Percentiles rank a stretch among this genome's conserved stretches.
phyloP scores from a whole-genome alignment of 2,797 vertebrate genomes.

The Coccyzus lansbergi region DNA sequence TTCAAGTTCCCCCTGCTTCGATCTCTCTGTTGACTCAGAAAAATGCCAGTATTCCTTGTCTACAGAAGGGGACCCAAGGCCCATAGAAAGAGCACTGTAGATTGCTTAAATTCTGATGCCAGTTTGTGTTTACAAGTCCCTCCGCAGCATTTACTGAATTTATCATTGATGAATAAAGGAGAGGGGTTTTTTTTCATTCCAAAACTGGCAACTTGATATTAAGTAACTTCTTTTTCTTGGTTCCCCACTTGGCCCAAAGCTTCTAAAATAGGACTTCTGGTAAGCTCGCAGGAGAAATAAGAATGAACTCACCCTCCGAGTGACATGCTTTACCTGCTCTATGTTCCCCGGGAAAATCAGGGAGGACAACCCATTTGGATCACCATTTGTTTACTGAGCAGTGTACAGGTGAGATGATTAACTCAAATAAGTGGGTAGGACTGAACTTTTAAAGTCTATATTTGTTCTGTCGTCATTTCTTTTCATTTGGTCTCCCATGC shows the following conservation, averaged over 20 bases:
- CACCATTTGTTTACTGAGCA: conserved; percentile 63
- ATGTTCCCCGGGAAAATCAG: neutral
- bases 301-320: neutral
- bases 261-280: neutral
- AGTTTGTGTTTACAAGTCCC: neutral
- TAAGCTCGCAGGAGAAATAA: neutral
- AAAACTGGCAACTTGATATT: neutral
- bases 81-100: neutral
- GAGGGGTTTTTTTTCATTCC: neutral
- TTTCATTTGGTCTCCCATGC: conserved; percentile 33
- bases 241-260: neutral
- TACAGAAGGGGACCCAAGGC: neutral
- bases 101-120: neutral
- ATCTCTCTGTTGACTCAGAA: neutral
- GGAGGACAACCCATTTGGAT: neutral
- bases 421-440: conserved; percentile 53
- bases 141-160: neutral
- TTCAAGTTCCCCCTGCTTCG: neutral
- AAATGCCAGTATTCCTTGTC: neutral
- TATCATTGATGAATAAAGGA: neutral
- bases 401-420: conserved; percentile 1
- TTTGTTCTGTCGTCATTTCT: conserved; percentile 49
- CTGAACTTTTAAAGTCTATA: neutral
- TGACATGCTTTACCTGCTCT: neutral
- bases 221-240: neutral